These are phyloP conservation scores for Polydrusus pterygomalis DNA, from an alignment of 2,888 invertebrate genomes.

Conservation along the genomic window DNA sequence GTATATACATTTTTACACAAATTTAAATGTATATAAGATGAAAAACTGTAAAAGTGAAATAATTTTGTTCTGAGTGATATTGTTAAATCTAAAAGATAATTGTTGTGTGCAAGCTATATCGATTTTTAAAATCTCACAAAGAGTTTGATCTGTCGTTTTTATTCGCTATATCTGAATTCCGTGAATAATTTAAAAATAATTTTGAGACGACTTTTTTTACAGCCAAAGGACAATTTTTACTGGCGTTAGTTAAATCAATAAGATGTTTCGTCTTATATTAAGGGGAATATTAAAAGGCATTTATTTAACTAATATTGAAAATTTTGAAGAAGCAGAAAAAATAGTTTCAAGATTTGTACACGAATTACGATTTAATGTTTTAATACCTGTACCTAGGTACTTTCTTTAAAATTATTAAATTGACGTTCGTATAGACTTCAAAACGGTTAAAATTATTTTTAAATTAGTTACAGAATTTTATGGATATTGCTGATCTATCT, in stretches of 20 bases:
- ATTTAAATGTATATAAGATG: conserved; percentile 26
- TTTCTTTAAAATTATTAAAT: too few relatives aligned
- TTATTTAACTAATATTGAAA: not conserved
- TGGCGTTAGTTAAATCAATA: not conserved
- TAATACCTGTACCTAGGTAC: too few relatives aligned
- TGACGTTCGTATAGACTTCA: too few relatives aligned
- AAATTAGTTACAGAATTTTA: conserved; percentile 31
- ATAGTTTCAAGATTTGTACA: too few relatives aligned
- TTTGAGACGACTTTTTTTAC: conserved; percentile 8
- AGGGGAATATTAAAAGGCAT: not conserved
- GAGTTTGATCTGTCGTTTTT: conserved; percentile 49
- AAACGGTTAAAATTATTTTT: conserved; percentile 25
- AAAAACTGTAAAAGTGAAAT: conserved; percentile 26
- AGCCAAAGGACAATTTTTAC: not conserved
- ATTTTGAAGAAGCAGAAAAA: too few relatives aligned
- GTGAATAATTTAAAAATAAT: conserved; percentile 43
- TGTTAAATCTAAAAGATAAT: conserved; percentile 40
- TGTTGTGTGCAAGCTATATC: conserved; percentile 37
- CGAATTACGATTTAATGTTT: too few relatives aligned
- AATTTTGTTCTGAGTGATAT: conserved; percentile 43
- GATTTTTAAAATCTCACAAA: conserved; percentile 52
- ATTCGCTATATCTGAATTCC: conserved; percentile 33
- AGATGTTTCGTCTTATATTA: conserved; percentile 12
- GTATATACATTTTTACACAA: conserved; percentile 39
- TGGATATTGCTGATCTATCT: conserved; percentile 19